phyloP scores from a whole-genome alignment of 2,888 invertebrate species.

The Lithosia quadra region DNA sequence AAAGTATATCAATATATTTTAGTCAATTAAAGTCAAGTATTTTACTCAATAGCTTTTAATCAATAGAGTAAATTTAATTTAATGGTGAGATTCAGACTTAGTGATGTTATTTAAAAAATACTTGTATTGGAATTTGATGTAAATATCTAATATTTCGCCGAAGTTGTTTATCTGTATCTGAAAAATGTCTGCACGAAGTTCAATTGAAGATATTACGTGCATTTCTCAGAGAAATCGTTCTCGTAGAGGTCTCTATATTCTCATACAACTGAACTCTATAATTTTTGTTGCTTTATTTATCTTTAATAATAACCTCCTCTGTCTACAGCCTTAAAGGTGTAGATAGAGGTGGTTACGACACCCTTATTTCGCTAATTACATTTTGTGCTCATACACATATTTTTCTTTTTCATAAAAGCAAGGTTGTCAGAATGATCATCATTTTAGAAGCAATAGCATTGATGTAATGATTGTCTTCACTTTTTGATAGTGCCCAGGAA shows the following conservation, averaged over 20 bases:
- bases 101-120: not conserved
- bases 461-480: too few species aligned
- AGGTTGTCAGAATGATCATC: too few species aligned
- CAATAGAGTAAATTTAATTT: too few species aligned
- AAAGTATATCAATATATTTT: too few species aligned
- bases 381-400: too few species aligned
- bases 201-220: conserved; percentile 49
- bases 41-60: too few species aligned
- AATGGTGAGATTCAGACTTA: not conserved
- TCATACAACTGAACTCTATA: not conserved
- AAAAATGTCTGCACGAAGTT: conserved; percentile 41
- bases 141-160: not conserved
- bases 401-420: too few species aligned
- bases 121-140: not conserved
- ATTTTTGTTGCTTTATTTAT: not conserved
- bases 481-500: too few species aligned
- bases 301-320: not conserved
- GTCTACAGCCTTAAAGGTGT: not conserved
- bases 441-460: too few species aligned
- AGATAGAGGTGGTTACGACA: not conserved
- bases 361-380: not conserved
- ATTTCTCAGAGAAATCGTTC: conserved; percentile 41
- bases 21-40: too few species aligned
- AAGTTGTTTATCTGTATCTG: conserved; percentile 40
- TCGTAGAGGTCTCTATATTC: conserved; percentile 4